phyloP scores from a whole-genome alignment of 2,797 vertebrate species.

The Macrochelys suwanniensis region DNA sequence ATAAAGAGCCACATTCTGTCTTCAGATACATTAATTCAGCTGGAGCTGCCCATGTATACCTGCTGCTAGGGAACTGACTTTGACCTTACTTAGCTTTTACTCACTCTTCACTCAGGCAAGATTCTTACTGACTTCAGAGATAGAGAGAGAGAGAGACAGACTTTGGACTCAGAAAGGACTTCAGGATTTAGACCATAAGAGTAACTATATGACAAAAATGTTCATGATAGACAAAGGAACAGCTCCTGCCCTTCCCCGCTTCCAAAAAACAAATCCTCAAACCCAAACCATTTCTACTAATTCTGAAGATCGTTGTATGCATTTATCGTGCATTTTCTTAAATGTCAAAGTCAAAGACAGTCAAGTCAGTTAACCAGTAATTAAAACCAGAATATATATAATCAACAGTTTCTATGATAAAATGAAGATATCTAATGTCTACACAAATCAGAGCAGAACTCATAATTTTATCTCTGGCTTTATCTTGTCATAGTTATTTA shows the following conservation, averaged over 20 bases:
- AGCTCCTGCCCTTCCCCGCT: not conserved
- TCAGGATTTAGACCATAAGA: constrained; percentile 3
- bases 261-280: not conserved
- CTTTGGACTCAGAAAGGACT: not conserved
- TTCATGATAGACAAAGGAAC: not conserved
- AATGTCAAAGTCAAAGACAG: constrained; percentile 25
- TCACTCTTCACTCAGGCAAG: constrained; percentile 3
- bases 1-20: not conserved
- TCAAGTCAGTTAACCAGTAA: constrained; percentile 36
- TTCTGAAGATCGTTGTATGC: not conserved
- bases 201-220: not conserved
- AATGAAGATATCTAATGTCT: constrained; percentile 68
- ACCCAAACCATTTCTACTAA: not conserved
- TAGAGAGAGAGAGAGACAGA: not conserved
- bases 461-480: constrained; percentile 56
- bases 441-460: constrained; percentile 54
- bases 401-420: constrained; percentile 20
- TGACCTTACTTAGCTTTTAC: not conserved
- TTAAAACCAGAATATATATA: constrained; percentile 19
- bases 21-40: not conserved
- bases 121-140: not conserved
- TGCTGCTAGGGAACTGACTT: not conserved
- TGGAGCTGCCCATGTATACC: not conserved
- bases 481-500: constrained; percentile 56
- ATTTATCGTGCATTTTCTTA: not conserved